Evolutionary conservation across 2,888 invertebrate species (phyloP), one percentile per base, ranked within the genome.

Genomic region (Miltochrista miniata): DNA sequence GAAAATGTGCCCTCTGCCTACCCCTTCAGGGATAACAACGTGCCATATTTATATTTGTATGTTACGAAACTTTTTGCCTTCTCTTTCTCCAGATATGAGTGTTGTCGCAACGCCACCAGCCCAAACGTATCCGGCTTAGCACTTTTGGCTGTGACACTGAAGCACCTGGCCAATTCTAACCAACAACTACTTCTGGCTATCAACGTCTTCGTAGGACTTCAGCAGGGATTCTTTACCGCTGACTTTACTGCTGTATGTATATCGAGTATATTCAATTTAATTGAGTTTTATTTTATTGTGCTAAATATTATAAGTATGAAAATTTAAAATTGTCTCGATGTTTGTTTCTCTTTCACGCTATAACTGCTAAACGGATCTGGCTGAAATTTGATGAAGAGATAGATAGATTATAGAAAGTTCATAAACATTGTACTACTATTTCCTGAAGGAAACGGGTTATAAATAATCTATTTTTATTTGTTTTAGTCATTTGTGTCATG

Each of bases 191-290:
- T 95, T 29, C 90, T 95, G 56, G 93, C 93, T 5, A 81, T 96
- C 46, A 95, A 95, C 18, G 86, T 95, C 41, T 95, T 94, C 87
- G 92, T 94, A 33, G 95, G 95, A 0, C 78, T 94, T 54, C 93
- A 95, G 66, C 95, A 95, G 76, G 95, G 94, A 0, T 95, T 94
- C 80, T 91, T 94, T 40, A 92, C 93, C 0, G 94, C 94, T 47
- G 92, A 93, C 57, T 91, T 90, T 54, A 92, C 90, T 35, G 87
- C 90, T 49, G 92, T 92, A 31, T 10, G 31, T 31, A 31, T n/a
- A n/a, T n/a, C n/a, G n/a, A n/a, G n/a, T n/a, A n/a, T 31, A 10
- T 2, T 31, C 31, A 31, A 31, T 31, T 31, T 31, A 11, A 2
- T 9, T 31, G 8, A 7, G 11, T 15, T 15, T 38, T 7, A 2